A percentile compares a stretch with the other conserved stretches of the same genome.
phyloP scores from a whole-genome alignment of 2,888 invertebrate genomes.

The Cryptocephalus moraei region DNA sequence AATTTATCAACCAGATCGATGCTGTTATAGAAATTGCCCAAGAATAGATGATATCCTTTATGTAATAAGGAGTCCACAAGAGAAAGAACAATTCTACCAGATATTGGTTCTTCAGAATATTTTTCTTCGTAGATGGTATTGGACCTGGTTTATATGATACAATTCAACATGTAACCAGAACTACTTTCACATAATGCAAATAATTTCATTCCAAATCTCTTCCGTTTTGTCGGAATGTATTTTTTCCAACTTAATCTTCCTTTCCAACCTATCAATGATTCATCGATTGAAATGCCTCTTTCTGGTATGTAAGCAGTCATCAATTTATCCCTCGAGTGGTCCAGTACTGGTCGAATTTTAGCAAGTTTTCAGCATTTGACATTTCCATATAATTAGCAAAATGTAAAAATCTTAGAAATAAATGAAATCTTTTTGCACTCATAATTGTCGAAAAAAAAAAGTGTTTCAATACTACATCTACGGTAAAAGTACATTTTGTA shows the following conservation, averaged over 20 bases:
- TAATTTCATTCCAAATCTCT: slow-evolving; percentile 6
- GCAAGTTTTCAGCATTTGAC: background rate
- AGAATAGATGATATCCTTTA: too few species aligned
- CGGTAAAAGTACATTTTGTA: slow-evolving; percentile 1
- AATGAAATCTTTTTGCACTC: too few species aligned
- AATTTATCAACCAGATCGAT: too few species aligned
- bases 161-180: slow-evolving; percentile 4
- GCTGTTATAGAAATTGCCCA: too few species aligned
- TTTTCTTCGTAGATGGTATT: background rate
- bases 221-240: slow-evolving; percentile 5
- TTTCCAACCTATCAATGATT: background rate
- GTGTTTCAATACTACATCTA: too few species aligned
- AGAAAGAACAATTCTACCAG: slow-evolving; percentile 1
- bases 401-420: too few species aligned
- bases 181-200: slow-evolving; percentile 5
- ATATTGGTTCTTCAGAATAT: background rate
- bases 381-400: too few species aligned
- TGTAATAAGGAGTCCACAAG: too few species aligned
- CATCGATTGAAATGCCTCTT: background rate
- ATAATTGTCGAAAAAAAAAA: too few species aligned
- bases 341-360: background rate
- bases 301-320: background rate
- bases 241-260: slow-evolving; percentile 5
- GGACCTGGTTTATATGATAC: background rate
- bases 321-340: background rate